Percentiles rank a stretch among this genome's conserved stretches.
These are phyloP conservation scores for Brachystomella parvula DNA, from an alignment of 1,140 invertebrate genomes.

Conservation along the genomic window DNA sequence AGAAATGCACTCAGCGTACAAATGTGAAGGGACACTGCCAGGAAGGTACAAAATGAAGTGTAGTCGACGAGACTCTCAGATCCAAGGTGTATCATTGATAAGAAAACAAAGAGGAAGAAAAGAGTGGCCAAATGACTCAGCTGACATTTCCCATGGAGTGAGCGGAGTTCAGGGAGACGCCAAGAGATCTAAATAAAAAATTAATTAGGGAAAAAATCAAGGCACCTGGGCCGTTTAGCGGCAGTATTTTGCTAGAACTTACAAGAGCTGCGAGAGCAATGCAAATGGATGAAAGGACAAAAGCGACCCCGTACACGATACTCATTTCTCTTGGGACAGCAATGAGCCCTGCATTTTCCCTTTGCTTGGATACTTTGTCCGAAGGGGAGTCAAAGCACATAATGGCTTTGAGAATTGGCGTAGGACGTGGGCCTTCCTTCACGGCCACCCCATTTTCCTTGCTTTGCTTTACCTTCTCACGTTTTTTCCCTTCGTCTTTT, in stretches of 20 bases:
- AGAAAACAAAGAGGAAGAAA: constrained; percentile 28
- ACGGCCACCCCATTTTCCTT: not conserved
- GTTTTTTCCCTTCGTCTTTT: not conserved
- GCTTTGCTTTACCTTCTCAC: not conserved
- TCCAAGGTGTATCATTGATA: constrained; percentile 25
- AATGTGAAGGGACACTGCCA: constrained; percentile 32
- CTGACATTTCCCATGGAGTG: constrained; percentile 36
- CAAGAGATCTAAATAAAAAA: constrained; percentile 25
- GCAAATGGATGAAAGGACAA: constrained; percentile 31
- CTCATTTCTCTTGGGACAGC: constrained; percentile 18
- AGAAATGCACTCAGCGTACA: constrained; percentile 36
- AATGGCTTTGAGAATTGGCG: constrained; percentile 22
- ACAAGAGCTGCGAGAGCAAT: constrained; percentile 33
- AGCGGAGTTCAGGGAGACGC: constrained; percentile 32
- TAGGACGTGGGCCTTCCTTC: not conserved
- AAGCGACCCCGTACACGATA: constrained; percentile 18
- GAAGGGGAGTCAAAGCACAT: constrained; percentile 13
- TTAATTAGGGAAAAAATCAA: not conserved
- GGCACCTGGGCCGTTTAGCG: not conserved
- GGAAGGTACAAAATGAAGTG: constrained; percentile 23
- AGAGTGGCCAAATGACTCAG: constrained; percentile 34
- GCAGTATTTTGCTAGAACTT: constrained; percentile 5
- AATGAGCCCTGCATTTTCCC: constrained; percentile 4
- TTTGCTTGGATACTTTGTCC: not conserved
- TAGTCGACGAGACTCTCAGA: constrained; percentile 9